These are phyloP conservation scores for Melinaea menophilus DNA, from an alignment of 2,888 invertebrate genomes.

Conservation along the genomic window DNA sequence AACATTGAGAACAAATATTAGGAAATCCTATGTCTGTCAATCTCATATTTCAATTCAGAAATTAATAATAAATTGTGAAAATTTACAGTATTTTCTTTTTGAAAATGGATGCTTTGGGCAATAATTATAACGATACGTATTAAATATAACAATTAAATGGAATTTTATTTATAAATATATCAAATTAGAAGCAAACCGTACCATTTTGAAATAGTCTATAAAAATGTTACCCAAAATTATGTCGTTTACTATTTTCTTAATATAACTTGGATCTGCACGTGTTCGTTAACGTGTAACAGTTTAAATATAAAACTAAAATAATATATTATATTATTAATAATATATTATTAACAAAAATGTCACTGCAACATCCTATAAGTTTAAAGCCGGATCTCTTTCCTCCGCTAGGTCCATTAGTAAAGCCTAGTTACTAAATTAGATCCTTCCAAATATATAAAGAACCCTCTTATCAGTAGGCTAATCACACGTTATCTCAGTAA, in stretches of 20 bases:
- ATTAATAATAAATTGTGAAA: not conserved
- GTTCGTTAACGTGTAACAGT: too few relatives aligned
- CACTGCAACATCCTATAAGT: not conserved
- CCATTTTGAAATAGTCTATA: too few relatives aligned
- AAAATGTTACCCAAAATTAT: too few relatives aligned
- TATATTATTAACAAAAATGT: not conserved
- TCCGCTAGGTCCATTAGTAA: not conserved
- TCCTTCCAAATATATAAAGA: constrained; percentile 9
- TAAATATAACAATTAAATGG: not conserved
- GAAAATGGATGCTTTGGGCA: not conserved
- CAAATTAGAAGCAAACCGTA: too few relatives aligned
- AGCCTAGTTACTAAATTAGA: constrained; percentile 10
- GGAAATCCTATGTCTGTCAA: not conserved
- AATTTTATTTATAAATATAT: too few relatives aligned
- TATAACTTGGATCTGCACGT: too few relatives aligned
- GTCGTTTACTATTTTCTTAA: too few relatives aligned
- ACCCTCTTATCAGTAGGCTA: constrained; percentile 20
- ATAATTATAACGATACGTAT: not conserved
- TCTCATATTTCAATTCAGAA: not conserved
- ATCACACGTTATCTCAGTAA: constrained; percentile 15
- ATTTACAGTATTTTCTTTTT: not conserved
- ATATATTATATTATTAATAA: too few relatives aligned
- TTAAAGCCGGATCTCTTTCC: not conserved
- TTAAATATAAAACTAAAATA: too few relatives aligned
- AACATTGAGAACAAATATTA: too few relatives aligned